phyloP scores from a whole-genome alignment of 2,888 invertebrate species.

The Dascillus cervinus region DNA sequence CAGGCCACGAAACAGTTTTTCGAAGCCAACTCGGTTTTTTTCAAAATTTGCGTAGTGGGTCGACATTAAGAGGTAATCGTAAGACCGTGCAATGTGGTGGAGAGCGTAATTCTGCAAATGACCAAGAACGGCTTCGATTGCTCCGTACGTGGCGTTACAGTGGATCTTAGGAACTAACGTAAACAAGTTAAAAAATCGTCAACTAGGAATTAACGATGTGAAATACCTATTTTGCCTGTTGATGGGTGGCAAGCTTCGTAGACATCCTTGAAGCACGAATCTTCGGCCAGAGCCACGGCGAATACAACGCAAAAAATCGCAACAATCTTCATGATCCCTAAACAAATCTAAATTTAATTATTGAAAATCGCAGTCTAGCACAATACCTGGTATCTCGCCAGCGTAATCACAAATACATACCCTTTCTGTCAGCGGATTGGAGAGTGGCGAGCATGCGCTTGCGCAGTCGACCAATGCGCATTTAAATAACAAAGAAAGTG shows the following conservation, averaged over 20 bases:
- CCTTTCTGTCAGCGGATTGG: conserved; percentile 1
- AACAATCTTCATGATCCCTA: conserved; percentile 55
- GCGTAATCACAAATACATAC: conserved; percentile 41
- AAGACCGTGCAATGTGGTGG: conserved; percentile 63
- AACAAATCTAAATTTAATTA: conserved; percentile 17
- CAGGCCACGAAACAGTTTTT: conserved; percentile 62
- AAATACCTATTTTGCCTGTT: conserved; percentile 34
- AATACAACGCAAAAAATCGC: conserved; percentile 45
- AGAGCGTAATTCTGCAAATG: conserved; percentile 52
- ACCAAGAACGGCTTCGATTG: conserved; percentile 45
- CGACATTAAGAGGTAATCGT: conserved; percentile 66
- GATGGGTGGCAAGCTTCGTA: conserved; percentile 49
- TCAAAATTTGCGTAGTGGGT: conserved; percentile 71
- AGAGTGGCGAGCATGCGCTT: conserved; percentile 7
- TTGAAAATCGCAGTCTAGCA: conserved; percentile 6
- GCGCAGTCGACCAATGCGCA: conserved; percentile 18
- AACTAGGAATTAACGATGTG: too few relatives aligned
- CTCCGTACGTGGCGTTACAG: conserved; percentile 61
- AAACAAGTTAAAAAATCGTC: too few relatives aligned
- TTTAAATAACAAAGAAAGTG: conserved; percentile 21
- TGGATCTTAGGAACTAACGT: too few relatives aligned
- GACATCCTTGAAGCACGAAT: conserved; percentile 54
- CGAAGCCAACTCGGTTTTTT: conserved; percentile 68
- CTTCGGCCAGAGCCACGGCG: conserved; percentile 34
- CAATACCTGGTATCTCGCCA: conserved; percentile 43